Evolutionary conservation across 2,113 vertebrate genomes (phyloP), one percentile per base, ranked within the genome.

Genomic region (Choloepus hoffmanni): DNA sequence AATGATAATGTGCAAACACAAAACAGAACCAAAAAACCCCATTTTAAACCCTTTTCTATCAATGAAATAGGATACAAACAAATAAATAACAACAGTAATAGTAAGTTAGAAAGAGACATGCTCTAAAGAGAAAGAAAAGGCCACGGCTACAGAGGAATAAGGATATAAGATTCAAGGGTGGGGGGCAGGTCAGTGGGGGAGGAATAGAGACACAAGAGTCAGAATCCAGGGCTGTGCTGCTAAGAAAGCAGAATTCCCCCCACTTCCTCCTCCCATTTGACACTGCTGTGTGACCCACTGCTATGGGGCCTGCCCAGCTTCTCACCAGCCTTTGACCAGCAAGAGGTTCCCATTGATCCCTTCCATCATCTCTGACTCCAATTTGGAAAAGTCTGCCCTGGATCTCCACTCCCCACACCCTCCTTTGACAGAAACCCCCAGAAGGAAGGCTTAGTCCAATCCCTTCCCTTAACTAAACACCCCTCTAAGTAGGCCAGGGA

Each of bases 401-500:
- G 14, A 67, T 48, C 33, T 70, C 26, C 5, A 48, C 26, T 55
- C 60, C 48, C 36, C 8, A 53, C 9, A 2, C 70, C 11, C 5
- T 67, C 53, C 67, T 70, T 40, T 53, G 63, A n/a, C 65, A 95
- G 89, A 85, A 95, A 92, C 45, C 10, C 55, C 53, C 11, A 33
- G 62, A 84, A 67, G 53, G 12, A 8, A 33, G 11, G 48, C 36
- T 13, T 43, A 77, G 30, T 50, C 58, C 40, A 63, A 74, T 53
- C 16, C 2, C 21, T 36, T 63, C 15, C 70, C 78, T 92, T 88
- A 91, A 85, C 63, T 23, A 74, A 83, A 93, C 14, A 58, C 23
- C 48, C 9, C 21, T 91, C 45, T 62, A 74, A 11, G 13, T 21
- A 24, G 60, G 40, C 65, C 28, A 81, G 73, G 33, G 6, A 95